Evolutionary conservation across 2,113 vertebrate species (phyloP).

Genomic region (Anser cygnoides): DNA sequence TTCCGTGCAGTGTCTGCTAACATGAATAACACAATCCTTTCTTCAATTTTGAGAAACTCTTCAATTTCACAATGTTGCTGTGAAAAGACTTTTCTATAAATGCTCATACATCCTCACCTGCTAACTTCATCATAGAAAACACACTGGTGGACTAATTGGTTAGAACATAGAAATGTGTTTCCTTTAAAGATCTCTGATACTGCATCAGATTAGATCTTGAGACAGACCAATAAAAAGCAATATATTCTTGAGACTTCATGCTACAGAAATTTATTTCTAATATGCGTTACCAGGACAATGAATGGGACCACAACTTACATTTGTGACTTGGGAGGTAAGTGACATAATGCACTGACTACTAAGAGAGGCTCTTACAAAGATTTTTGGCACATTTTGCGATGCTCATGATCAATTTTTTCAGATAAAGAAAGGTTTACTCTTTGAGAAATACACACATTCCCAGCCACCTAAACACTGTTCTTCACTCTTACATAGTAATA

Average conservation of each 20-base stretch:
- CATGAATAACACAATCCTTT: neutral
- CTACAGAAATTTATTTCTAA: neutral
- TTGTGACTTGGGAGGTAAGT: neutral
- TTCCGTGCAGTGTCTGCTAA: neutral
- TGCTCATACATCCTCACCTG: neutral
- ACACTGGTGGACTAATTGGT: neutral
- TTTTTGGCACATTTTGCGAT: neutral
- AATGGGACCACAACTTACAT: neutral
- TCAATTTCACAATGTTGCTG: neutral
- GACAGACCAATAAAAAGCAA: neutral
- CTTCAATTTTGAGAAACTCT: neutral
- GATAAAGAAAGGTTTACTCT: neutral
- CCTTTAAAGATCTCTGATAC: neutral
- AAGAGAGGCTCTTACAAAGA: neutral
- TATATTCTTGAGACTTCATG: neutral
- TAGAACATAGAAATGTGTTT: neutral
- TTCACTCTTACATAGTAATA: neutral
- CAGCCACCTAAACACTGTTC: neutral
- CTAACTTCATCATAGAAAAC: neutral
- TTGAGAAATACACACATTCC: neutral
- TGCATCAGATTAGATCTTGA: neutral
- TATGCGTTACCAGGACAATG: neutral
- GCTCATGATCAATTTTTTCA: neutral
- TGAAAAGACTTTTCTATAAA: neutral
- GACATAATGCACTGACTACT: neutral